Conservation (phyloP, 2,113 vertebrate genomes). For the Paradisaea rubra region DNA sequence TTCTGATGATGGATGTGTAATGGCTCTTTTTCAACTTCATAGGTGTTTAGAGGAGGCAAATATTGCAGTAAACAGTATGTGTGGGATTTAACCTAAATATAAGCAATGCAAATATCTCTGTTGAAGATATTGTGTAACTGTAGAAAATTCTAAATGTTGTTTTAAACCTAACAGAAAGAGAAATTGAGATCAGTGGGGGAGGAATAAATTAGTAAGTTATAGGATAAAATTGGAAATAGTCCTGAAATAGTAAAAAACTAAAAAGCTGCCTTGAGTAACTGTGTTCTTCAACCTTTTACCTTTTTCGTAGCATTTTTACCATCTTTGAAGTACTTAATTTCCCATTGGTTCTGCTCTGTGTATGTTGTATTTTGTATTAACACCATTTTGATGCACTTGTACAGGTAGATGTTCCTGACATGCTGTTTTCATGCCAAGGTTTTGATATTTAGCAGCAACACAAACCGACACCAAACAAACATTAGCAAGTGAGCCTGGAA, state of each 20-base stretch:
- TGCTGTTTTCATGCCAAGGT: not conserved
- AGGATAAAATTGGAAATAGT: conserved; percentile 62
- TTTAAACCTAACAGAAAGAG: conserved; percentile 49
- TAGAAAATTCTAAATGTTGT: conserved; percentile 22
- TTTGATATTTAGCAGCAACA: not conserved
- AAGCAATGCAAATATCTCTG: conserved; percentile 6
- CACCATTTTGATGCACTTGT: not conserved
- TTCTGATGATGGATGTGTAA: not conserved
- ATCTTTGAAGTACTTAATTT: not conserved
- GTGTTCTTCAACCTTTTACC: not conserved
- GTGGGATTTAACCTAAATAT: not conserved
- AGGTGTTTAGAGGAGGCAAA: conserved; percentile 31
- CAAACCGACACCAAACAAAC: not conserved
- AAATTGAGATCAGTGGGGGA: conserved; percentile 53
- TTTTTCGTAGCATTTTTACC: not conserved
- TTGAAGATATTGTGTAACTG: not conserved
- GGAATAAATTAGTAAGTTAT: conserved; percentile 60
- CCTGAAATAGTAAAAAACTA: conserved; percentile 38
- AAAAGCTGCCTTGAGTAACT: not conserved
- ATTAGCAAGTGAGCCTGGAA: not conserved
- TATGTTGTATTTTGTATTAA: not conserved
- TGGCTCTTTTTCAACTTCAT: conserved; percentile 16
- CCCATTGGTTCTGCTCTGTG: not conserved
- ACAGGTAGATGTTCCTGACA: not conserved
- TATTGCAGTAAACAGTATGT: conserved; percentile 6